Percentiles rank a stretch among this genome's conserved stretches.
Evolutionary conservation across 2,888 invertebrate genomes (phyloP).

Genomic region (Sinodicranocentrus sp.): DNA sequence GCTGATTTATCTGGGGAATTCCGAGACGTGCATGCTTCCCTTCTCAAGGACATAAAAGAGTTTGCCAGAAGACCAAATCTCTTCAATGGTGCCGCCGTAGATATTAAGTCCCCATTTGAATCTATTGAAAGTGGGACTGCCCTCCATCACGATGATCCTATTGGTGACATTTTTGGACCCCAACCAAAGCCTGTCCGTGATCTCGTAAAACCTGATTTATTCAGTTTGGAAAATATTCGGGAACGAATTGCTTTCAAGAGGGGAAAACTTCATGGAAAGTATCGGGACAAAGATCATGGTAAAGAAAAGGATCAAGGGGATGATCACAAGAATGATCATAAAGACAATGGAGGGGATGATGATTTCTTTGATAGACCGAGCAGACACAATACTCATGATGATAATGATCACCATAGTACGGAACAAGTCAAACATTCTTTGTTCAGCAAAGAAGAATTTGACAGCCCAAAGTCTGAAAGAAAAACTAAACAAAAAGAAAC

Average conservation of each 20-base stretch:
- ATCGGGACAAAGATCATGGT: slow-evolving; percentile 35
- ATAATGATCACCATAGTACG: slow-evolving; percentile 26
- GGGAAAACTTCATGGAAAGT: slow-evolving; percentile 40
- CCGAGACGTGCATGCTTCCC: slow-evolving; percentile 73
- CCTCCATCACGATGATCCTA: slow-evolving; percentile 56
- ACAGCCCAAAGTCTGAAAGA: neutral
- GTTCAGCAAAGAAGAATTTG: slow-evolving; percentile 58
- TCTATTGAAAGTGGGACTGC: slow-evolving; percentile 13
- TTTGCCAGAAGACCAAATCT: slow-evolving; percentile 74
- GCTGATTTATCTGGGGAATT: slow-evolving; percentile 74
- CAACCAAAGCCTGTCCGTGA: slow-evolving; percentile 75
- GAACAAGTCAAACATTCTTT: slow-evolving; percentile 33
- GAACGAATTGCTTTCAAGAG: slow-evolving; percentile 45
- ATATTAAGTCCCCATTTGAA: neutral
- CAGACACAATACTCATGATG: no score
- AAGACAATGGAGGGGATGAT: slow-evolving; percentile 20
- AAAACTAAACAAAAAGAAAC: slow-evolving; percentile 29
- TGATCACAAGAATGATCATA: slow-evolving; percentile 13
- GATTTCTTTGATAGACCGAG: slow-evolving; percentile 31
- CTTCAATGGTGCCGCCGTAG: neutral
- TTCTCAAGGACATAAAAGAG: slow-evolving; percentile 75
- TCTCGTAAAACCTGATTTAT: slow-evolving; percentile 62
- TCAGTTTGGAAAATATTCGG: slow-evolving; percentile 53
- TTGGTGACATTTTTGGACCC: slow-evolving; percentile 68
- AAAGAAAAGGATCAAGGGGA: slow-evolving; percentile 15